Percentiles rank a stretch among this genome's conserved stretches.
Evolutionary conservation across 2,113 vertebrate genomes (phyloP).

Genomic region (Silurus meridionalis): DNA sequence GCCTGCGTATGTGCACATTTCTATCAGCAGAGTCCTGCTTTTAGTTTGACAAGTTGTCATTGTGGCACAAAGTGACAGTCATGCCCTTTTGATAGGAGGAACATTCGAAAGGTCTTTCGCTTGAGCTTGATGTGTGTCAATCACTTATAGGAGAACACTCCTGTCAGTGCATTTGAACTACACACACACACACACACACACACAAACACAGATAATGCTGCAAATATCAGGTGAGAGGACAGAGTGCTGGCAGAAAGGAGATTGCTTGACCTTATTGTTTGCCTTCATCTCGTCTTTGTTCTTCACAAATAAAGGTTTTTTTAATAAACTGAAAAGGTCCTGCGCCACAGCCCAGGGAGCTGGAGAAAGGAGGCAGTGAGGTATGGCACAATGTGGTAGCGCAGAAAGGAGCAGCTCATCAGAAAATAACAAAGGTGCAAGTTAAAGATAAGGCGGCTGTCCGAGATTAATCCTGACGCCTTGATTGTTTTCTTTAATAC

Average conservation of each 20-base stretch:
- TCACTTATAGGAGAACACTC: slow-evolving; percentile 67
- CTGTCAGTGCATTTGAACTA: slow-evolving; percentile 70
- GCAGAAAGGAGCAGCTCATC: slow-evolving; percentile 95
- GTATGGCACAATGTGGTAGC: slow-evolving; percentile 96
- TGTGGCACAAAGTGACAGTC: slow-evolving; percentile 54
- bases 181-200: slow-evolving; percentile 27
- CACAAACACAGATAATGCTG: slow-evolving; percentile 86
- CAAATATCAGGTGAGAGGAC: slow-evolving; percentile 99
- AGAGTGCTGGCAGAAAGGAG: slow-evolving; percentile 96
- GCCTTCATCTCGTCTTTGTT: slow-evolving; percentile 94
- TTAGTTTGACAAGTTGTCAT: slow-evolving; percentile 56
- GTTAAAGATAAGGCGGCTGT: slow-evolving; percentile 99
- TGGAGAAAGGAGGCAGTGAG: slow-evolving; percentile 99
- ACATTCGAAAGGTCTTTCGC: slow-evolving; percentile 74
- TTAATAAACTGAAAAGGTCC: slow-evolving; percentile 99
- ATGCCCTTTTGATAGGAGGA: slow-evolving; percentile 74
- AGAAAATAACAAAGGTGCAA: slow-evolving; percentile 99
- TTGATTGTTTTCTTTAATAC: slow-evolving; percentile 99
- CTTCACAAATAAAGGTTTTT: slow-evolving; percentile 99
- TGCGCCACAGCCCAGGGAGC: slow-evolving; percentile 88
- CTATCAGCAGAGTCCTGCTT: slow-evolving; percentile 6
- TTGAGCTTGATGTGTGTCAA: slow-evolving; percentile 77
- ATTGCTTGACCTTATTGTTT: slow-evolving; percentile 99
- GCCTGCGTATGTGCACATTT: slow-evolving; percentile 19
- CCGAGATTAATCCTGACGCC: slow-evolving; percentile 99